Percentiles rank a stretch among this genome's conserved stretches.
These are phyloP conservation scores for Harpalus rubripes DNA, from an alignment of 2,888 invertebrate genomes.

Conservation along the genomic window DNA sequence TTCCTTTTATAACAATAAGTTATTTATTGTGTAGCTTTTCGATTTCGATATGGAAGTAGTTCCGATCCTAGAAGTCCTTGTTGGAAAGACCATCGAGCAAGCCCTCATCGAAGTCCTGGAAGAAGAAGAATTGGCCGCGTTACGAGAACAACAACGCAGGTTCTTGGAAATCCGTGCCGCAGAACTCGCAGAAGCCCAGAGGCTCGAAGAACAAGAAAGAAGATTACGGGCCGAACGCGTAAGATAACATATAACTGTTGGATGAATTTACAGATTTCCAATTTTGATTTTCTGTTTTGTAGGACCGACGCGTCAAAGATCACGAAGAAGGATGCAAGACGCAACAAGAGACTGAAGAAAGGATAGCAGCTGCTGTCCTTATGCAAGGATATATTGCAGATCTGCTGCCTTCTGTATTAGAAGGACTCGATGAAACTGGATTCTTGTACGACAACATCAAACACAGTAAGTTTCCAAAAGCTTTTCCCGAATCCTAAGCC, in stretches of 20 bases:
- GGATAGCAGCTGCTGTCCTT: conserved; percentile 88
- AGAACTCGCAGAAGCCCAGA: conserved; percentile 89
- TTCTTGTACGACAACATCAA: conserved; percentile 82
- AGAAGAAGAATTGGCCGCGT: conserved; percentile 92
- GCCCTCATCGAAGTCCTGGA: conserved; percentile 93
- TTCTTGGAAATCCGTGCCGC: conserved; percentile 87
- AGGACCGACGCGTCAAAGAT: conserved; percentile 86
- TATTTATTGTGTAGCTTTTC: conserved; percentile 82
- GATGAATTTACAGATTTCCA: not conserved
- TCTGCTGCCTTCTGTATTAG: conserved; percentile 90
- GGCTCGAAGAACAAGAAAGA: conserved; percentile 89
- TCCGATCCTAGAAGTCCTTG: conserved; percentile 92
- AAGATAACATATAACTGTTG: conserved; percentile 19
- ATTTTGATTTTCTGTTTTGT: conserved; percentile 51
- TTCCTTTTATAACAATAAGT: not conserved
- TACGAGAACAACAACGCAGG: conserved; percentile 88
- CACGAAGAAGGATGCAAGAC: conserved; percentile 82
- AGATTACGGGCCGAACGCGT: conserved; percentile 85
- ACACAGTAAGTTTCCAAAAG: conserved; percentile 77
- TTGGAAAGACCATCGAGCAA: conserved; percentile 94
- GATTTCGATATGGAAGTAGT: conserved; percentile 95
- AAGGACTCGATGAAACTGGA: conserved; percentile 88
- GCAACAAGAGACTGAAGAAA: conserved; percentile 87
- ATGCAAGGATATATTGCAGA: conserved; percentile 93
- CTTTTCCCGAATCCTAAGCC: too few relatives aligned